Evolutionary conservation across 1,140 invertebrate genomes (phyloP).

Genomic region (Sweltsa coloradensis): DNA sequence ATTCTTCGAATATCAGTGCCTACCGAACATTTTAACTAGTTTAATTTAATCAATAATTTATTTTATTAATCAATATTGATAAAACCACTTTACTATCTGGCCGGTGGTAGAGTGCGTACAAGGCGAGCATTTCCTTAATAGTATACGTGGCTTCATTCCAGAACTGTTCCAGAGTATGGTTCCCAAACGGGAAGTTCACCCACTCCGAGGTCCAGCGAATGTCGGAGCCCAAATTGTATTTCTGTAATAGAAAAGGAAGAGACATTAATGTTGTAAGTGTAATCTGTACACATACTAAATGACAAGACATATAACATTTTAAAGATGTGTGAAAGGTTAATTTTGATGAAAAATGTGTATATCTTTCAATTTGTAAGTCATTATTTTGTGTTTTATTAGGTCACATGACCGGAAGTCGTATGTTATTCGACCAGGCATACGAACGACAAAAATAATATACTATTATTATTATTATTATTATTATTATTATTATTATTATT

Average conservation of each 20-base stretch:
- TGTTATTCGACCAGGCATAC: too few relatives aligned
- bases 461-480: background rate
- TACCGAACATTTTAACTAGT: too few relatives aligned
- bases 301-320: background rate
- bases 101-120: constrained; percentile 27
- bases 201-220: constrained; percentile 36
- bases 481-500: background rate
- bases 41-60: too few relatives aligned
- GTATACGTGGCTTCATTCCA: constrained; percentile 39
- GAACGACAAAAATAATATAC: background rate
- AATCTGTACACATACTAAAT: background rate
- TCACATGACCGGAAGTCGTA: too few relatives aligned
- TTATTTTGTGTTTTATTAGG: background rate
- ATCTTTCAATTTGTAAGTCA: background rate
- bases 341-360: too few relatives aligned
- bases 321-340: too few relatives aligned
- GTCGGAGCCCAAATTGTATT: constrained; percentile 32
- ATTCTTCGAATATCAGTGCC: too few relatives aligned
- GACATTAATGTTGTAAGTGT: background rate
- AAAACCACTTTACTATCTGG: constrained; percentile 27
- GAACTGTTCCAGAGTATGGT: constrained; percentile 31
- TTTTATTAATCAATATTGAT: too few relatives aligned
- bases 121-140: constrained; percentile 29
- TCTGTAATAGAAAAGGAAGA: constrained; percentile 19
- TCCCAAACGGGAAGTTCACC: constrained; percentile 37